Conservation (phyloP, 1,140 invertebrate species). For the Platyscapa corneri region DNA sequence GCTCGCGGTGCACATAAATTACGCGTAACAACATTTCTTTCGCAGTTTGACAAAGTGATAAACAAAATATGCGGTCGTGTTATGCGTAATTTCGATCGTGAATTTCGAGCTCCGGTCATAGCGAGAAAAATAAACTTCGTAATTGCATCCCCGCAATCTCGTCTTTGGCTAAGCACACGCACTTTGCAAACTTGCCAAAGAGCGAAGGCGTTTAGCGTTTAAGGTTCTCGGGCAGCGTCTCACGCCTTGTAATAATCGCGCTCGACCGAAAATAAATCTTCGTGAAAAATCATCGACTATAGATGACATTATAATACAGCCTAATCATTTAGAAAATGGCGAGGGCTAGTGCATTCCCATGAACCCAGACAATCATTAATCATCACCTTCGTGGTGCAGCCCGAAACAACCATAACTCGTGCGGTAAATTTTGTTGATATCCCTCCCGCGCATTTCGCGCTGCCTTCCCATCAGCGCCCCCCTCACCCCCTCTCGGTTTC, state of each 20-base stretch:
- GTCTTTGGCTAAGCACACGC: no score
- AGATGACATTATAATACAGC: neutral
- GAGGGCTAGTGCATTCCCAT: neutral
- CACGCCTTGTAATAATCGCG: neutral
- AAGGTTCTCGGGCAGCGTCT: neutral
- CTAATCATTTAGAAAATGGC: neutral
- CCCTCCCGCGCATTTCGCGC: constrained; percentile 4
- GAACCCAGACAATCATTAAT: neutral
- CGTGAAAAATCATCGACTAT: neutral
- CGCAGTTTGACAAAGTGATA: no score
- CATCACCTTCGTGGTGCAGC: neutral
- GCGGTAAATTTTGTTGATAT: constrained; percentile 7
- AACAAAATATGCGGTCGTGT: no score
- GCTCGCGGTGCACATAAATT: neutral
- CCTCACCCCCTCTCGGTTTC: constrained; percentile 48
- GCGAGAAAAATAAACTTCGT: no score
- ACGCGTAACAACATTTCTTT: neutral
- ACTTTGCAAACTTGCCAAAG: no score
- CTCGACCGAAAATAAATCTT: neutral
- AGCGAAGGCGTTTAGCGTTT: no score
- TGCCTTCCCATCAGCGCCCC: neutral
- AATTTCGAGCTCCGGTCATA: no score
- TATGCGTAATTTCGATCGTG: no score
- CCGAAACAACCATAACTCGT: neutral
- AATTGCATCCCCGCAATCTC: no score